Percentiles rank a stretch among this genome's conserved stretches.
Conservation (phyloP, 2,113 vertebrate species). For the Pao palembangensis region DNA sequence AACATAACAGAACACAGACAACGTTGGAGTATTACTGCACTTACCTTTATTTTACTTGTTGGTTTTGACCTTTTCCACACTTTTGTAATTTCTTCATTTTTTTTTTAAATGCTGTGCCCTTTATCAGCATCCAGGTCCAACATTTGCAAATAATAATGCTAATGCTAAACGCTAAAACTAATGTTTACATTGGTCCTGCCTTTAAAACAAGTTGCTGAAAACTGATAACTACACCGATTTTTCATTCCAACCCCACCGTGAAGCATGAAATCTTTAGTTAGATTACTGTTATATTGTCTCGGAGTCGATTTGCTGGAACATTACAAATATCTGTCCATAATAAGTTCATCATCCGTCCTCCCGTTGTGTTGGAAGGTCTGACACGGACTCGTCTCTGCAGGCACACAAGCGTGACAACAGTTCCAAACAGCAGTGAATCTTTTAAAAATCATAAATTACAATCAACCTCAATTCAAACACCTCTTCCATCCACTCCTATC, state of each 20-base stretch:
- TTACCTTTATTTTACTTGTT: not conserved
- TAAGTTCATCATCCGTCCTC: slow-evolving; percentile 28
- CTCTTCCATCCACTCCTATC: slow-evolving; percentile 6
- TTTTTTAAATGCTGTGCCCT: slow-evolving; percentile 27
- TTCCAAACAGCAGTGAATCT: not conserved
- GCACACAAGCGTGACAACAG: slow-evolving; percentile 17
- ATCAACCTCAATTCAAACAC: slow-evolving; percentile 9
- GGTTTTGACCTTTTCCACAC: not conserved
- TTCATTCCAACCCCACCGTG: slow-evolving; percentile 8
- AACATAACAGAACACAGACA: not conserved
- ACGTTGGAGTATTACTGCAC: not conserved
- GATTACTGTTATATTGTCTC: slow-evolving; percentile 34
- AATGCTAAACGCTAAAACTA: too few relatives aligned
- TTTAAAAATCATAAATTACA: slow-evolving; percentile 21
- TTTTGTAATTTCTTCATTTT: slow-evolving; percentile 12
- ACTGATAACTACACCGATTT: slow-evolving; percentile 46
- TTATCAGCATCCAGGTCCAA: not conserved
- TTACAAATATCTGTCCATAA: slow-evolving; percentile 1
- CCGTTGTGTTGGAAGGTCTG: slow-evolving; percentile 21
- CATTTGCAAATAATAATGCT: too few relatives aligned
- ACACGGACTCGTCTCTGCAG: slow-evolving; percentile 15
- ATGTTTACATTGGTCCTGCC: too few relatives aligned
- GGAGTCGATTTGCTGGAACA: not conserved
- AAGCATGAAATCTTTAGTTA: slow-evolving; percentile 14
- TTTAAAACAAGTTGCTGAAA: slow-evolving; percentile 2